Evolutionary conservation across 2,113 vertebrate species (phyloP), one percentile per base, ranked within the genome.

Genomic region (Trachemys scripta): DNA sequence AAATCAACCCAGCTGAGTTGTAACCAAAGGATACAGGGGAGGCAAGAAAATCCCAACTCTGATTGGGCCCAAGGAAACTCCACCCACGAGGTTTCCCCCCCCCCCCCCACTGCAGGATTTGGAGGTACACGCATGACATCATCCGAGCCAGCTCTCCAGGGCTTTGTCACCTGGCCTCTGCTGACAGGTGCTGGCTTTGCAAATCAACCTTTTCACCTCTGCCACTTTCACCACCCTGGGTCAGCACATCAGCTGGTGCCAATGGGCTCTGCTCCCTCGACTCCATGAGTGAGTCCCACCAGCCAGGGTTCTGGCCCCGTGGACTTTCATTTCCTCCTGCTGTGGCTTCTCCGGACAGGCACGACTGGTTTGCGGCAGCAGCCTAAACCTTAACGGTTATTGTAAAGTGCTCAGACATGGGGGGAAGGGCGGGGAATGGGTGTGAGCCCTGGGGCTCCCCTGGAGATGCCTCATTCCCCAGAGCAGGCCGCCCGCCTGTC

Each of bases 351-450:
- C 50, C 47, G 4, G 69, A 59, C 0, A 72, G 65, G 4, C 65
- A 19, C 1, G 65, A 72, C 35, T 72, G 65, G 65, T 10, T 38
- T 72, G 16, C 35, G 5, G 65, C 65, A 22, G 14, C 62, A 65
- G 65, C 65, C 65, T 29, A 19, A n/a, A n/a, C 65, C 35, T n/a
- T 5, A n/a, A 69, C 35, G 4, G 62, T 38, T 38, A 5, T 38
- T 10, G 65, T 20, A 22, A 72, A 4, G 47, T 49, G 5, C 42
- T 12, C 1, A 49, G 4, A 5, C 22, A 0, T 0, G 5, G 10
- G 10, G 13, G 42, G 29, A 19, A 24, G 85, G 8, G 17, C 31
- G 14, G 49, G 20, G 31, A 49, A 35, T 29, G 47, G 29, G 47
- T 20, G 22, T 19, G 47, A 25, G 3, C 83, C 42, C 59, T 42